A percentile compares a stretch with the other conserved stretches of the same genome.
These are phyloP conservation scores for Mechanitis mazaeus DNA, from an alignment of 2,888 invertebrate genomes.

Conservation along the genomic window DNA sequence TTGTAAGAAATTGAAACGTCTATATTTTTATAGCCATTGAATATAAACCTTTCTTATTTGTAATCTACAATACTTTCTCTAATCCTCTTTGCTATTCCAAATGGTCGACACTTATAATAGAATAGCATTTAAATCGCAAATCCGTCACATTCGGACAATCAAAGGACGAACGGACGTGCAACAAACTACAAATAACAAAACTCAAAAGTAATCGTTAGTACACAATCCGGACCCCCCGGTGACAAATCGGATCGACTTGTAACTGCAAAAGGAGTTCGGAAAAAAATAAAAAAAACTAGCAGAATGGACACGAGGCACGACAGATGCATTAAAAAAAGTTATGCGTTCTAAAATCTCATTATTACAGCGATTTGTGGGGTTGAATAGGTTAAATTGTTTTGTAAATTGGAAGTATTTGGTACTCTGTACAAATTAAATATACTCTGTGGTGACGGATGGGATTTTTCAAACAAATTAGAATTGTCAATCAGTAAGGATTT, in stretches of 20 bases:
- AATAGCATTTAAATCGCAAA: conserved; percentile 58
- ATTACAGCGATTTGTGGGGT: conserved; percentile 48
- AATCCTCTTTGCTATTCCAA: conserved; percentile 53
- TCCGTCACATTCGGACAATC: conserved; percentile 70
- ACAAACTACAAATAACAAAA: conserved; percentile 56
- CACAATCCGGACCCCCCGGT: conserved; percentile 62
- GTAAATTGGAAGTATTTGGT: conserved; percentile 40
- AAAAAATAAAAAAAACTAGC: conserved; percentile 44
- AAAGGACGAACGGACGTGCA: conserved; percentile 44
- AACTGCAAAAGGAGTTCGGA: conserved; percentile 47
- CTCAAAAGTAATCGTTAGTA: conserved; percentile 61
- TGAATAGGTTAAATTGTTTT: conserved; percentile 41
- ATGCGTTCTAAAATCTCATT: conserved; percentile 53
- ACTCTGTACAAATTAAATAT: too few relatives aligned
- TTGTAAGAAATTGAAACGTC: not conserved
- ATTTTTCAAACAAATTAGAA: too few relatives aligned
- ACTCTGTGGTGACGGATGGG: too few relatives aligned
- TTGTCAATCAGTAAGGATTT: too few relatives aligned
- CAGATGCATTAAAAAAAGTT: conserved; percentile 61
- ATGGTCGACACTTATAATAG: conserved; percentile 40
- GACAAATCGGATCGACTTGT: conserved; percentile 65
- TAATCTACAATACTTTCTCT: conserved; percentile 30
- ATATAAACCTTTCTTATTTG: conserved; percentile 11
- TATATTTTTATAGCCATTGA: not conserved
- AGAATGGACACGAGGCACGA: conserved; percentile 65